Percentiles rank a stretch among this genome's conserved stretches.
These are phyloP conservation scores for Oplegnathus fasciatus DNA, from an alignment of 2,113 vertebrate species.

Conservation along the genomic window DNA sequence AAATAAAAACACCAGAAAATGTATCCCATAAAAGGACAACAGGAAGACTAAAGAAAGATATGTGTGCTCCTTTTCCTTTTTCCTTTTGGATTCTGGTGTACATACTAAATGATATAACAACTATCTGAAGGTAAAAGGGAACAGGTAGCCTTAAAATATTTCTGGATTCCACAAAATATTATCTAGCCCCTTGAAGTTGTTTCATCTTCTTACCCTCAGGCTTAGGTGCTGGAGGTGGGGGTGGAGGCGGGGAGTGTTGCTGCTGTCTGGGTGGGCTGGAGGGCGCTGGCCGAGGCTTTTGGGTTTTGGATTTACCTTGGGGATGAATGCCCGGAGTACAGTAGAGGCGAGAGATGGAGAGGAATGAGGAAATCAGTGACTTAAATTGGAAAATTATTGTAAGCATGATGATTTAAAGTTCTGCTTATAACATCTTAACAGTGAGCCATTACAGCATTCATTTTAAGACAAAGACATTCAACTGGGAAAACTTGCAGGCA, in stretches of 20 bases:
- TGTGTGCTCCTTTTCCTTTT: background rate
- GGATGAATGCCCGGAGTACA: slow-evolving; percentile 70
- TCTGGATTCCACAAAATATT: background rate
- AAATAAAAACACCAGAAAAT: background rate
- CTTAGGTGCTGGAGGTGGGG: slow-evolving; percentile 58
- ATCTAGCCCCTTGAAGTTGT: background rate
- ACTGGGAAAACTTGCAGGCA: background rate
- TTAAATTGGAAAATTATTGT: background rate
- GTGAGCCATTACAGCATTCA: background rate
- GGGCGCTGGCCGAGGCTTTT: slow-evolving; percentile 47
- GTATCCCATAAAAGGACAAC: background rate
- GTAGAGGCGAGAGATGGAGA: background rate
- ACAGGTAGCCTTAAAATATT: background rate
- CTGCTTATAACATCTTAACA: background rate
- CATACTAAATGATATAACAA: background rate
- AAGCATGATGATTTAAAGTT: background rate
- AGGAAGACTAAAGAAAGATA: background rate
- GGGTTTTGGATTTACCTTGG: slow-evolving; percentile 68
- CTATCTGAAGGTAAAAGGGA: background rate
- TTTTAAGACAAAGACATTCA: background rate
- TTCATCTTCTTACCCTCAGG: slow-evolving; percentile 65
- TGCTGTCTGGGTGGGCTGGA: slow-evolving; percentile 40
- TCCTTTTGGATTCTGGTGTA: background rate
- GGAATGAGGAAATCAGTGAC: background rate
- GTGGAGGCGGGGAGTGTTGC: background rate